A percentile compares a stretch with the other conserved stretches of the same genome.
These are phyloP conservation scores for Parauchenoglanis ngamensis DNA, from an alignment of 2,797 vertebrate species.

Conservation along the genomic window DNA sequence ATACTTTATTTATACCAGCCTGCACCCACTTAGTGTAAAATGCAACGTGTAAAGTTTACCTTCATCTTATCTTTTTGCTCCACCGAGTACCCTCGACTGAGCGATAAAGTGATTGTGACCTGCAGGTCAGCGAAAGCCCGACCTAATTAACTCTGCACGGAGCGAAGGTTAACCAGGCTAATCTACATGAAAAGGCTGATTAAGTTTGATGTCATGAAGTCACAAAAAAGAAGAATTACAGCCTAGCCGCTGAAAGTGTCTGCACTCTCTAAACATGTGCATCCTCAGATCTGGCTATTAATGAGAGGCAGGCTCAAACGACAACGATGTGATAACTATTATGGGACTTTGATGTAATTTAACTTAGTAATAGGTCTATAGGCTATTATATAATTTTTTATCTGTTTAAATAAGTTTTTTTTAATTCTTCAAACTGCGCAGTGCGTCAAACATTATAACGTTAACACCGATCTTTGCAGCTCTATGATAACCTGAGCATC, in stretches of 20 bases:
- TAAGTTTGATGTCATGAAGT: conserved; percentile 70
- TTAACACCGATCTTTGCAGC: background rate
- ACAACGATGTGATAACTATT: background rate
- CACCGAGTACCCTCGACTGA: conserved; percentile 72
- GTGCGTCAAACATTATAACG: background rate
- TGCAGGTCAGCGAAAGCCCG: conserved; percentile 75
- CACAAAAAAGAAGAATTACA: conserved; percentile 56
- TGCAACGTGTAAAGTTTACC: conserved; percentile 64
- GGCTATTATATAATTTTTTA: background rate
- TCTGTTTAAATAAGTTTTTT: background rate
- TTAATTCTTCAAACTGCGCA: background rate
- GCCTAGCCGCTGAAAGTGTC: conserved; percentile 2
- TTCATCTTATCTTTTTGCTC: conserved; percentile 79
- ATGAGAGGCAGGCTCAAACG: background rate
- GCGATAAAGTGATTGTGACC: conserved; percentile 79
- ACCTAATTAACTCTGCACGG: conserved; percentile 85
- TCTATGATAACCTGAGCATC: background rate
- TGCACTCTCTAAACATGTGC: background rate
- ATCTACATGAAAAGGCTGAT: conserved; percentile 76
- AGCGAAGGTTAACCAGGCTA: conserved; percentile 83
- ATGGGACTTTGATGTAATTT: background rate
- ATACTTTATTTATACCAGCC: background rate
- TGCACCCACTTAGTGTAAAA: conserved; percentile 27
- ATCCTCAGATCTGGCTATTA: background rate
- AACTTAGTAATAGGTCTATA: background rate